Conservation (phyloP, 1,140 invertebrate genomes). For the Plodia interpunctella region DNA sequence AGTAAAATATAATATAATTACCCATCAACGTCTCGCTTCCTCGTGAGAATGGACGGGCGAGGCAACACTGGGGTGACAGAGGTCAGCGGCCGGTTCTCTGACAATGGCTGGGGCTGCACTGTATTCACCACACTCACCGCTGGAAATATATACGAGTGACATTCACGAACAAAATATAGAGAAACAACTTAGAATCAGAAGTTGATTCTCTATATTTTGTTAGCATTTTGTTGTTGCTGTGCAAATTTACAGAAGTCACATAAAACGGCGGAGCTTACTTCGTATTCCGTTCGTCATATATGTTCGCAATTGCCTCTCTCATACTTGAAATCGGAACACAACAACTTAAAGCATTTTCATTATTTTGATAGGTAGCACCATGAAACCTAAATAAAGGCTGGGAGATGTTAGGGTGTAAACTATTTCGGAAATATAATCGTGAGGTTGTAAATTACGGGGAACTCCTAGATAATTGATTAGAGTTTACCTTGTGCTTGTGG, state of each 20-base stretch:
- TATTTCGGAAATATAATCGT: background rate
- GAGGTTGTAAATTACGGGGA: too few relatives aligned
- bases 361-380: too few relatives aligned
- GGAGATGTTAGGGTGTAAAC: background rate
- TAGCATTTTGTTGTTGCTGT: too few relatives aligned
- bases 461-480: constrained; percentile 81
- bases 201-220: background rate
- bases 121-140: constrained; percentile 44
- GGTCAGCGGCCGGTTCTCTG: constrained; percentile 33
- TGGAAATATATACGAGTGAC: background rate
- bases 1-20: too few relatives aligned
- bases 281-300: too few relatives aligned
- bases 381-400: background rate
- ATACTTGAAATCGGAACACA: too few relatives aligned
- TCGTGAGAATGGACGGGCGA: constrained; percentile 52
- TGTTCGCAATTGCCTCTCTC: too few relatives aligned
- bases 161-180: constrained; percentile 11
- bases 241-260: too few relatives aligned
- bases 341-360: too few relatives aligned
- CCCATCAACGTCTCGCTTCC: constrained; percentile 61
- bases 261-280: too few relatives aligned
- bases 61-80: constrained; percentile 33
- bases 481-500: constrained; percentile 81
- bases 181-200: too few relatives aligned
- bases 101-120: constrained; percentile 24